Evolutionary conservation across 2,113 vertebrate genomes (phyloP), one percentile per base, ranked within the genome.

Genomic region (Melospiza georgiana): DNA sequence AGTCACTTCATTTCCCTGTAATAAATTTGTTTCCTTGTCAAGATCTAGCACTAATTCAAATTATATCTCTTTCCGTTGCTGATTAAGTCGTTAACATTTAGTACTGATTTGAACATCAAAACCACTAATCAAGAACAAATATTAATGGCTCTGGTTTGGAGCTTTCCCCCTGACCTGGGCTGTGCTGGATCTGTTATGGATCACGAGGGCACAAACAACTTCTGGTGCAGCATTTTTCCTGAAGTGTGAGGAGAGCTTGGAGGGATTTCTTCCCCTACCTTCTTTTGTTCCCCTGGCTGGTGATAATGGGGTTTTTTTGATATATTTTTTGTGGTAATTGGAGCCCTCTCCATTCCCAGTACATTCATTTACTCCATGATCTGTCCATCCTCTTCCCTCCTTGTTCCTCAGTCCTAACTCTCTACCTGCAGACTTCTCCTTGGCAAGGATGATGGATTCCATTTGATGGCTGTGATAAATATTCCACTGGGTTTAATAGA

Each of bases 41-140:
- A 95, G 87, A 76, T 73, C 62, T 66, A 91, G 46, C 89, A 63
- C 57, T 94, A 85, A 95, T 95, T 95, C 91, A 89, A 95, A 96
- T 96, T 76, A 89, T 79, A 57, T 93, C 84, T 79, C 89, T 91
- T 97, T 89, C 95, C 89, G 84, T 74, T 93, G 94, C 94, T 94
- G 91, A 96, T 96, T 97, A 92, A 89, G 71, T 95, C 61, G 89
- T 96, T 97, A 95, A 94, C 96, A 96, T 97, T 96, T 95, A 93
- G 69, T 93, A 43, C 66, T 92, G 95, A 96, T 96, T 91, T 93
- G 91, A 95, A 83, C 91, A 95, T 93, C 87, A 85, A 85, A 94
- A 15, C 73, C 71, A 68, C 87, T 96, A 95, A 97, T 96, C 86
- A 95, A 84, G 95, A 74, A 89, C 77, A 87, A 84, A 82, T 92